Conservation (phyloP, 1,140 invertebrate genomes). For the Cherax destructor region DNA sequence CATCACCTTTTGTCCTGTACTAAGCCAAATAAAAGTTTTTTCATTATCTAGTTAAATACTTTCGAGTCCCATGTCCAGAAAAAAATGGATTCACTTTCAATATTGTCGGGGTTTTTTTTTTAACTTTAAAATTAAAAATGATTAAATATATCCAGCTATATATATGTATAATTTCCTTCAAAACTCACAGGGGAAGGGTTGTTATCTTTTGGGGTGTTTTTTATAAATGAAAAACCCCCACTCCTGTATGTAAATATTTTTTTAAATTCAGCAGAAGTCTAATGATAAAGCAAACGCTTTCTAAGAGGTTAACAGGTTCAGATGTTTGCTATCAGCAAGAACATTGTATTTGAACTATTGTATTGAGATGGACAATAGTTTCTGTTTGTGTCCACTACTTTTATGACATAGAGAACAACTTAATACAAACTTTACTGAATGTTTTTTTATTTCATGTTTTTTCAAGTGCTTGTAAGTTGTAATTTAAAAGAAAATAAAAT, state of each 20-base stretch:
- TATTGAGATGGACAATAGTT: constrained; percentile 67
- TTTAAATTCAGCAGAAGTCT: constrained; percentile 67
- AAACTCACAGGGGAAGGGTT: constrained; percentile 45
- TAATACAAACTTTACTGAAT: constrained; percentile 72
- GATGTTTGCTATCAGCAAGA: constrained; percentile 64
- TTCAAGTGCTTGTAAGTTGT: not conserved
- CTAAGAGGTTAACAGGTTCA: constrained; percentile 62
- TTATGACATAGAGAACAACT: constrained; percentile 72
- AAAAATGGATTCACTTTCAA: constrained; percentile 16
- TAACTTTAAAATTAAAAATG: not conserved
- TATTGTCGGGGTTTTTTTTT: not conserved
- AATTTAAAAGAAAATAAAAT: no score
- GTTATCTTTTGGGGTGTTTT: constrained; percentile 64
- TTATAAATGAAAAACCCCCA: constrained; percentile 68
- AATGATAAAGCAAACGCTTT: constrained; percentile 62
- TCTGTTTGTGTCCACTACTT: constrained; percentile 69
- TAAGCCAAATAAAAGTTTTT: constrained; percentile 32
- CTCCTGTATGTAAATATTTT: constrained; percentile 68
- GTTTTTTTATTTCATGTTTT: constrained; percentile 49
- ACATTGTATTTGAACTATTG: constrained; percentile 63
- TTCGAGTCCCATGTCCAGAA: constrained; percentile 37
- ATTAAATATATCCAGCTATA: not conserved
- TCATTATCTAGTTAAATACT: constrained; percentile 29
- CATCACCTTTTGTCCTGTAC: constrained; percentile 41
- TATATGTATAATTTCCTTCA: not conserved